Conservation (phyloP, 1,140 invertebrate species). For the Nylanderia fulva region DNA sequence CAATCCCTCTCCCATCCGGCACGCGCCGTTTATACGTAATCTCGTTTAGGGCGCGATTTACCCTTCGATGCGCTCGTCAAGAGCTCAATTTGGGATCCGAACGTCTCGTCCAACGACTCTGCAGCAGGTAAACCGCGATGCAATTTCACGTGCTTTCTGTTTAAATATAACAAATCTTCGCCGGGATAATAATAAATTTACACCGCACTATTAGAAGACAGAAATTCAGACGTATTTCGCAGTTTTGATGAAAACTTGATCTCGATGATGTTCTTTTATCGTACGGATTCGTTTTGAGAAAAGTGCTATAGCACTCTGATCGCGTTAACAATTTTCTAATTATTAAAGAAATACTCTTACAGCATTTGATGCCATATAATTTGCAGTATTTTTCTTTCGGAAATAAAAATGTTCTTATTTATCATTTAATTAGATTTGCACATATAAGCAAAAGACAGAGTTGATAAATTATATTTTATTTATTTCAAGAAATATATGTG, state of each 20-base stretch:
- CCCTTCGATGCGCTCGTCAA: background rate
- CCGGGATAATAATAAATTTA: background rate
- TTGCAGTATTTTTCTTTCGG: too few species aligned
- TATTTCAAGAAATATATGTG: too few species aligned
- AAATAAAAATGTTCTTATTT: too few species aligned
- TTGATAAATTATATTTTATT: too few species aligned
- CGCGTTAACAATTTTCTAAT: background rate
- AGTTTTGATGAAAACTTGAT: background rate
- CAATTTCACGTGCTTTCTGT: conserved; percentile 61
- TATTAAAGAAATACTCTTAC: background rate
- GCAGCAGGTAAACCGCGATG: conserved; percentile 23
- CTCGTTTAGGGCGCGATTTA: conserved; percentile 28
- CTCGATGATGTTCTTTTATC: conserved; percentile 5
- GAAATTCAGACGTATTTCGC: conserved; percentile 13
- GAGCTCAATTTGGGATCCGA: conserved; percentile 17
- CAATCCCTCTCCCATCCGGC: background rate
- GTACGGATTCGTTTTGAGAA: background rate
- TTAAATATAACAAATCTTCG: conserved; percentile 63
- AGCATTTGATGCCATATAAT: background rate
- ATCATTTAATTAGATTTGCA: too few species aligned
- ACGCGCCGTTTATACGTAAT: conserved; percentile 56
- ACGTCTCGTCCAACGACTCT: conserved; percentile 47
- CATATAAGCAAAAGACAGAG: too few species aligned
- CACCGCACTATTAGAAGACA: background rate
- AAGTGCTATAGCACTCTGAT: background rate